These are phyloP conservation scores for Choreutis nemorana DNA, from an alignment of 2,888 invertebrate genomes.

Conservation along the genomic window DNA sequence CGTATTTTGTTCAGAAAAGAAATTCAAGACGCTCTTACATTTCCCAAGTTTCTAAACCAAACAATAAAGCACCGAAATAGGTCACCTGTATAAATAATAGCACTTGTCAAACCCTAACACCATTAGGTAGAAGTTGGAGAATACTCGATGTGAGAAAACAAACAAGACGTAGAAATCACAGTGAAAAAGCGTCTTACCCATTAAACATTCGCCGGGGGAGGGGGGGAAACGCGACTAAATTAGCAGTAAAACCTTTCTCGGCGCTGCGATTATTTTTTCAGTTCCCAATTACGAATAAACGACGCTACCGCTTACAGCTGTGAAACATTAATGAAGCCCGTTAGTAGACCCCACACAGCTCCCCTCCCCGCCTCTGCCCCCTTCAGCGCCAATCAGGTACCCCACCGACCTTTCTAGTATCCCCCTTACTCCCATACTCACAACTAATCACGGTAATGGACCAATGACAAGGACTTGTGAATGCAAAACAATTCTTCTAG, in stretches of 20 bases:
- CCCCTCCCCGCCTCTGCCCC: no score
- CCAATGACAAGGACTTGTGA: constrained; percentile 53
- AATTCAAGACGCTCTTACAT: no score
- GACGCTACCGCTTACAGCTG: constrained; percentile 35
- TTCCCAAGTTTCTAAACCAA: no score
- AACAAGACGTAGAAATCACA: constrained; percentile 9
- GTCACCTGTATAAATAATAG: no score
- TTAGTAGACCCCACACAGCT: no score
- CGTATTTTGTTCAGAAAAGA: no score
- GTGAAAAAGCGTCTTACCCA: constrained; percentile 17
- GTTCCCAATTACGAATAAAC: constrained; percentile 48
- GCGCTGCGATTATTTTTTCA: constrained; percentile 44
- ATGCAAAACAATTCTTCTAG: no score
- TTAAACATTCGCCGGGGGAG: constrained; percentile 27
- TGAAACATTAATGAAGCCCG: constrained; percentile 54
- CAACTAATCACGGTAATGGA: constrained; percentile 54
- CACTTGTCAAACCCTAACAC: no score
- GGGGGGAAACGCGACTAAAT: constrained; percentile 19
- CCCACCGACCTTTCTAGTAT: not conserved
- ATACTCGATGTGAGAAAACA: constrained; percentile 3
- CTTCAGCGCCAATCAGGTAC: not conserved
- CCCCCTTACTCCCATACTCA: constrained; percentile 9
- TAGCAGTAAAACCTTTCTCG: constrained; percentile 38
- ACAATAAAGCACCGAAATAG: no score
- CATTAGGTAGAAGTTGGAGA: no score